Evolutionary conservation across 2,888 invertebrate genomes (phyloP), one percentile per base, ranked within the genome.

Genomic region (Nematopogon swammerdamellus): DNA sequence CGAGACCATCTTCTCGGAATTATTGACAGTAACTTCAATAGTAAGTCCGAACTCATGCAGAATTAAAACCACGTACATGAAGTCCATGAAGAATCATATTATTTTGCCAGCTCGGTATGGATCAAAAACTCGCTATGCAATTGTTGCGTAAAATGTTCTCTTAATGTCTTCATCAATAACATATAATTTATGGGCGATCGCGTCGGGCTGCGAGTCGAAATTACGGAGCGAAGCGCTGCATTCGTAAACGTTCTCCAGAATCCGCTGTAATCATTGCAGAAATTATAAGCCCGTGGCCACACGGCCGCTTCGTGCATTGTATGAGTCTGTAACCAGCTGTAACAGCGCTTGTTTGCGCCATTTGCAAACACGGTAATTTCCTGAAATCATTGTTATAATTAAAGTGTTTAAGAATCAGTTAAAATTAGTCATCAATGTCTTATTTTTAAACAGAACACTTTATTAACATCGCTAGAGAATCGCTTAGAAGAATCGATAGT

Each of bases 121-220:
- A 18, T 44, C 42, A 43, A 50, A 50, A 50, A 50, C 45, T 44
- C 47, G 47, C 44, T 50, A 53, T 56, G 56, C 68, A 65, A 70
- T 72, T 68, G 63, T 65, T 68, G 62, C 63, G 64, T 60, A 60
- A 64, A 70, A 62, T 63, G 66, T 65, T 68, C 69, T 69, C 68
- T 71, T 76, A 76, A 80, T 75, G 76, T 80, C 80, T 80, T 80
- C 80, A 80, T 80, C 79, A 80, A 80, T 80, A 79, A 76, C 76
- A 71, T 68, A 73, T 79, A 77, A 79, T 77, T 76, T 79, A 79
- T 79, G 76, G 72, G 70, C 72, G 79, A 75, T 70, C 73, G 29
- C 44, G 44, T 36, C 43, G 16, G 25, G 63, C 64, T 73, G 74
- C 76, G 75, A 76, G 77, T 71, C 72, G 71, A 76, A 77, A 79